Base-by-base conservation (phyloP, 2,888 invertebrate genomes). In the Andricus quercusramuli region DNA sequence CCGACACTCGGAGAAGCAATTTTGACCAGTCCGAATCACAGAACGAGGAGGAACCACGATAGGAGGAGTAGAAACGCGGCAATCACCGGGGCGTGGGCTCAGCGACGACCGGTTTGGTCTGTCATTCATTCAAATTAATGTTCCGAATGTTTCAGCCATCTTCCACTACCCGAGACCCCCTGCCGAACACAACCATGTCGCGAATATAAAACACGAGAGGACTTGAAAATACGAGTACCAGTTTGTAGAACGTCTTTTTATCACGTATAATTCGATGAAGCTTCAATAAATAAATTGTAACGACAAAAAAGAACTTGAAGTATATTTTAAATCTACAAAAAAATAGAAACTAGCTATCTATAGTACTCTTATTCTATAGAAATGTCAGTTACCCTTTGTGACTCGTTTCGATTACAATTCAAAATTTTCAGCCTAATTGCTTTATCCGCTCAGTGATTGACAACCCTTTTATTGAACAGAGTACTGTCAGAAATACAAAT, bases 91-190 rank as follows among this genome's bases (percentile, higher is more conserved):
- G 74, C 74, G 74, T 74, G 74, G 74, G 74, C 56, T 74, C 56
- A 11, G 11, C 74, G 51, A 56, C 74, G 74, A 74, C 74, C 74
- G 51, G 74, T 74, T 74, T 74, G 74, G 74, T 74, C 74, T 74
- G 74, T 74, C 74, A 74, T 70, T 51, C 70, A 70, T 51, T 70
- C 70, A 29, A 44, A 70, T 47, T 44, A 44, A 47, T 67, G 67
- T 41, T 67, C 68, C 25, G 68, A 70, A 70, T 70, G 70, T 70
- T 70, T 51, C 70, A 84, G 80, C 88, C 82, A 79, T 83, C 81
- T 82, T 83, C 32, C 20, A 51, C 51, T 44, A 78, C 51, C 47
- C 78, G 78, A 41, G 65, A 66, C 44, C 51, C 51, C 78, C 65
- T 78, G 37, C 66, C 9, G 78, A 29, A 32, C 56, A 70, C 25